Percentiles rank a stretch among this genome's conserved stretches.
Evolutionary conservation across 2,113 vertebrate genomes (phyloP).

Genomic region (Cairina moschata): DNA sequence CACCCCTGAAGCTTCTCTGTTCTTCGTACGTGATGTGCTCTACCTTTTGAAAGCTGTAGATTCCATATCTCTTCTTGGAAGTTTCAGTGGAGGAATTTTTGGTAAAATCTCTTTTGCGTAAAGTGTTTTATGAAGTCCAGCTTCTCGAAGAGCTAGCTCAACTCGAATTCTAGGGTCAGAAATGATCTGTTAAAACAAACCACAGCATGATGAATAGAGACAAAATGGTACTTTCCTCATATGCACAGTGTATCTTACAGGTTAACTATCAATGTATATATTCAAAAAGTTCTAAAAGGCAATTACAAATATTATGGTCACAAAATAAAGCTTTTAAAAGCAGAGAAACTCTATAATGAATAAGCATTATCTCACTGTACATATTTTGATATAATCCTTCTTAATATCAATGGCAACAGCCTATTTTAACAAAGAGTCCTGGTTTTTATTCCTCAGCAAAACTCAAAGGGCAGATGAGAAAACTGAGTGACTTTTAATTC

Average conservation of each 20-base stretch:
- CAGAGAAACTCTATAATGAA: neutral
- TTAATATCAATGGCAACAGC: neutral
- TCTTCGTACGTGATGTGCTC: neutral
- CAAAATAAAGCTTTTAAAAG: neutral
- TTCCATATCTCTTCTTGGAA: slow-evolving; percentile 85
- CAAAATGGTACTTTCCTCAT: neutral
- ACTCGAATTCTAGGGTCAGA: slow-evolving; percentile 89
- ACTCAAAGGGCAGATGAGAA: neutral
- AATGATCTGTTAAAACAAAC: slow-evolving; percentile 84
- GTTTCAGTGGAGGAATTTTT: slow-evolving; percentile 82
- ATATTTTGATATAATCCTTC: neutral
- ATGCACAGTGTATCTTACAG: neutral
- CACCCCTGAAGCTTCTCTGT: neutral
- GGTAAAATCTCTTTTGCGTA: slow-evolving; percentile 88
- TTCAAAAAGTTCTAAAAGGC: neutral
- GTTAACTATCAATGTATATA: neutral
- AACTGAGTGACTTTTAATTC: neutral
- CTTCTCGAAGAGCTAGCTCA: slow-evolving; percentile 88
- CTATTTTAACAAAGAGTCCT: neutral
- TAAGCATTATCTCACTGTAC: neutral
- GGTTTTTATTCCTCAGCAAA: neutral
- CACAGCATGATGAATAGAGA: neutral
- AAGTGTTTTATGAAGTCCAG: slow-evolving; percentile 85
- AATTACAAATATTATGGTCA: neutral
- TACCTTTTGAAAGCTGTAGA: slow-evolving; percentile 80